Percentiles rank a stretch among this genome's conserved stretches.
Evolutionary conservation across 2,888 invertebrate genomes (phyloP).

Genomic region (Drosophila bunnanda): DNA sequence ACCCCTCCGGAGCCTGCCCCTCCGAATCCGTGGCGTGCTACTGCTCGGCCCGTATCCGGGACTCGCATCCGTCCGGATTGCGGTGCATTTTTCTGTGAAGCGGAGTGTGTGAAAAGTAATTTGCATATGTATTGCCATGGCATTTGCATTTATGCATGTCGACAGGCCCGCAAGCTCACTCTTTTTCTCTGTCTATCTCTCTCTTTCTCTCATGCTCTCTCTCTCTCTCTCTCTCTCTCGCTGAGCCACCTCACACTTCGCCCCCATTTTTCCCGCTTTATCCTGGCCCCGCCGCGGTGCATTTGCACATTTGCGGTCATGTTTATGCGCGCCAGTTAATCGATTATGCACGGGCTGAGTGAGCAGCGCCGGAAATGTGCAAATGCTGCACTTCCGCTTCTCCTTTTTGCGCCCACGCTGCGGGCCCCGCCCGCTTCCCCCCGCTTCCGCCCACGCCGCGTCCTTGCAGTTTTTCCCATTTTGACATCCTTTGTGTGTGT

Average conservation of each 20-base stretch:
- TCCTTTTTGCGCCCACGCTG: constrained; percentile 1
- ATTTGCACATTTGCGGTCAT: constrained; percentile 77
- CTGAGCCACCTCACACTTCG: not conserved
- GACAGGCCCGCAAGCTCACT: constrained; percentile 22
- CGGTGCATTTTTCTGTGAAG: constrained; percentile 40
- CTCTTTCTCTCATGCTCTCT: not conserved
- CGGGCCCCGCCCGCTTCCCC: not conserved
- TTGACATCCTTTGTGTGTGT: constrained; percentile 47
- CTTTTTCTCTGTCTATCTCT: too few relatives aligned
- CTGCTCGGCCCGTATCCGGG: constrained; percentile 16
- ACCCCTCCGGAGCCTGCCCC: not conserved
- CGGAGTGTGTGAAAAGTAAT: constrained; percentile 55
- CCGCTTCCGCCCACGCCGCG: constrained; percentile 38
- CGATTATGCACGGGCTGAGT: constrained; percentile 76
- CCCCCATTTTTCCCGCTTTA: not conserved
- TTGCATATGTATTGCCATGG: constrained; percentile 72
- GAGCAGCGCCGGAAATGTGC: constrained; percentile 76
- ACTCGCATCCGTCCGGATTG: constrained; percentile 40
- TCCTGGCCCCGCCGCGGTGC: constrained; percentile 14
- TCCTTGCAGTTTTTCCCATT: constrained; percentile 47
- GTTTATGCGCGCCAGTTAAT: constrained; percentile 74
- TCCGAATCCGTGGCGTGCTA: not conserved
- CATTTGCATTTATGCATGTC: constrained; percentile 76
- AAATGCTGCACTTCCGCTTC: constrained; percentile 69
- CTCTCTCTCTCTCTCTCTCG: not conserved